Percentiles rank a stretch among this genome's conserved stretches.
Conservation (phyloP, 2,797 vertebrate genomes). For the Gymnopithys bicolor region DNA sequence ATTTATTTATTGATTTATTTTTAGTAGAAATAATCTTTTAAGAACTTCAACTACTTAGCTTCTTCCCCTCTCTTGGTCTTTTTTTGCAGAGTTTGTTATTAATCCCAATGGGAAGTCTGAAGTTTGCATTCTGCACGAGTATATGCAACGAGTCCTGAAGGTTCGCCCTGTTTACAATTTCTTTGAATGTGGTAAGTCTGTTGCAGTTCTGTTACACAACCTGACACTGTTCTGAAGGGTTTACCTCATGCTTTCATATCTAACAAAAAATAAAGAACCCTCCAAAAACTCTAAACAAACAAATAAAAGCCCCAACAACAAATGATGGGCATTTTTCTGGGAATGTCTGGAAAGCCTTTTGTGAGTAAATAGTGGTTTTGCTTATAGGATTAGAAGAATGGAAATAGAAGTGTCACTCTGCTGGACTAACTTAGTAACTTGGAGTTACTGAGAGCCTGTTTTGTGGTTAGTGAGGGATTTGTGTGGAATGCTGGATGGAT, state of each 20-base stretch:
- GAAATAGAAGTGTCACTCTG: neutral
- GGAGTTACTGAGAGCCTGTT: neutral
- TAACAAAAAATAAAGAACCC: too few species aligned
- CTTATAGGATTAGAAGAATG: too few species aligned
- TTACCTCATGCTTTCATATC: neutral
- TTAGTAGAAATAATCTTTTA: neutral
- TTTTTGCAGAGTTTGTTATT: slow-evolving; percentile 92
- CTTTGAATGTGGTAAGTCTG: slow-evolving; percentile 99
- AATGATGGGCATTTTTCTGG: neutral
- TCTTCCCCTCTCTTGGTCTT: neutral
- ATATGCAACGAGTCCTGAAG: slow-evolving; percentile 99
- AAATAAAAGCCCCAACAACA: neutral
- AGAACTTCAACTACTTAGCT: neutral
- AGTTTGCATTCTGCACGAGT: slow-evolving; percentile 99
- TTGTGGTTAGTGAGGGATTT: neutral
- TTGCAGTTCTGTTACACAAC: neutral
- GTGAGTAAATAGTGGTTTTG: neutral
- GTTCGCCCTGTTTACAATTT: slow-evolving; percentile 99
- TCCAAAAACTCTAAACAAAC: too few species aligned
- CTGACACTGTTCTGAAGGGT: neutral
- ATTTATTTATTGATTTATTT: neutral
- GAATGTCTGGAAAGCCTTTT: neutral
- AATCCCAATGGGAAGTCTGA: slow-evolving; percentile 99
- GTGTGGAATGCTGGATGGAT: neutral
- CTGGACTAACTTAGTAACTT: neutral